Base-by-base conservation (phyloP, 2,888 invertebrate genomes). In the Loripinus fragilis region DNA sequence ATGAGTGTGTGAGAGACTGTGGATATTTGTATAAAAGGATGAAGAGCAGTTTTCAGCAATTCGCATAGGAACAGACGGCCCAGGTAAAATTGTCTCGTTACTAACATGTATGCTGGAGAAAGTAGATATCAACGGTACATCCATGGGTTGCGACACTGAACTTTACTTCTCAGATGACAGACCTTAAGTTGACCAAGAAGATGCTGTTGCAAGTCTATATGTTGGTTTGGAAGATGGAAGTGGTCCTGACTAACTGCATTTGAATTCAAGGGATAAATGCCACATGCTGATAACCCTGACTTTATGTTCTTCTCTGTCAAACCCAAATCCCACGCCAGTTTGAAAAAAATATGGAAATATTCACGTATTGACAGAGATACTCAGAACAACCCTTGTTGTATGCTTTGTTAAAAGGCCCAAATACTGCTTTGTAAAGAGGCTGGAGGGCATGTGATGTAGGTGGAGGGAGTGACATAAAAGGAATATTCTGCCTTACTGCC, bases 341-440 rank as follows among this genome's bases (percentile, higher is more conserved):
- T 30, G 41, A 69, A 69, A 12, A n/a, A 69, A 41, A 12, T 48
- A 2, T 7, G 69, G 45, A 48, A 69, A 69, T 42, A 10, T 69
- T 30, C 48, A 30, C 25, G 42, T 69, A 28, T 45, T 69, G 7
- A 48, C n/a, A 45, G 69, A 69, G 69, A 69, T 38, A 42, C 41
- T 42, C 45, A 45, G 69, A 45, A 30, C 69, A 69, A 2, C 17
- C 69, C n/a, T 42, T 41, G 38, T 66, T 66, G 42, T 66, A 66
- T 35, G 38, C 38, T 41, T 35, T 66, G 25, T 41, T 66, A 30
- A 74, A 38, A 25, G 48, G 74, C 2, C 74, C 67, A 50, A 67
- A 74, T 25, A 74, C 67, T n/a, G n/a, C n/a, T n/a, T n/a, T n/a
- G n/a, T n/a, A n/a, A n/a, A n/a, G n/a, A n/a, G n/a, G n/a, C n/a